Evolutionary conservation across 2,113 vertebrate species (phyloP).

Genomic region (Lophura nycthemera): DNA sequence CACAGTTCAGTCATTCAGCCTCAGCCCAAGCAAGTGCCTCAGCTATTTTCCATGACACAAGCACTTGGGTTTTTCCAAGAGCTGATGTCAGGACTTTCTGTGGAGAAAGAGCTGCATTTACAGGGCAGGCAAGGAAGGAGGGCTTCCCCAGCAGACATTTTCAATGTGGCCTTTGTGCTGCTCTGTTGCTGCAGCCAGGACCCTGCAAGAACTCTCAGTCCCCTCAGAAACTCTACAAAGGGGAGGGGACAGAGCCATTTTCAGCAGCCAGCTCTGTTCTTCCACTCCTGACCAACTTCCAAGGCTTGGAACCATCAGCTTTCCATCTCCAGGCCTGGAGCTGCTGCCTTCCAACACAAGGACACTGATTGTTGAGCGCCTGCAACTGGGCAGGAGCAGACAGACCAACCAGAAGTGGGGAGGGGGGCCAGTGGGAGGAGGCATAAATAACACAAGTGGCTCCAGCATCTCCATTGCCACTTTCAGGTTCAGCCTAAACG

Average conservation of each 20-base stretch:
- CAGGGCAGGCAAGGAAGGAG: slow-evolving; percentile 74
- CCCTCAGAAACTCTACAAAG: slow-evolving; percentile 53
- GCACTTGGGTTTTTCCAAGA: slow-evolving; percentile 81
- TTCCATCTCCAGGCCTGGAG: slow-evolving; percentile 25
- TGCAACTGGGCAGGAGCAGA: background rate
- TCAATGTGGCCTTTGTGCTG: slow-evolving; percentile 82
- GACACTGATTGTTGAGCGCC: slow-evolving; percentile 42
- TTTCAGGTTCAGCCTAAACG: background rate
- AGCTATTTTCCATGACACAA: slow-evolving; percentile 78
- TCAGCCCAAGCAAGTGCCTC: slow-evolving; percentile 71
- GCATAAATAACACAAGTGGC: slow-evolving; percentile 14
- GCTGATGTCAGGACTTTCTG: slow-evolving; percentile 83
- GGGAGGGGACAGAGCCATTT: slow-evolving; percentile 36
- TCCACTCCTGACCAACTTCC: slow-evolving; percentile 45
- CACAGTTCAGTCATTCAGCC: slow-evolving; percentile 70
- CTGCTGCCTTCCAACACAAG: slow-evolving; percentile 41
- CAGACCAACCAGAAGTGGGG: background rate
- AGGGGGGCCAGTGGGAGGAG: background rate
- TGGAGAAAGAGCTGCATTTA: slow-evolving; percentile 82
- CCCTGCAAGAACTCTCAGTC: slow-evolving; percentile 71
- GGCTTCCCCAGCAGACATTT: slow-evolving; percentile 76
- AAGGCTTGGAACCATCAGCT: slow-evolving; percentile 48
- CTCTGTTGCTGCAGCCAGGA: slow-evolving; percentile 70
- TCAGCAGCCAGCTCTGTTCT: slow-evolving; percentile 45
- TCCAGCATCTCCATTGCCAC: background rate